Conservation (phyloP, 2,797 vertebrate genomes). For the Mycteria americana region DNA sequence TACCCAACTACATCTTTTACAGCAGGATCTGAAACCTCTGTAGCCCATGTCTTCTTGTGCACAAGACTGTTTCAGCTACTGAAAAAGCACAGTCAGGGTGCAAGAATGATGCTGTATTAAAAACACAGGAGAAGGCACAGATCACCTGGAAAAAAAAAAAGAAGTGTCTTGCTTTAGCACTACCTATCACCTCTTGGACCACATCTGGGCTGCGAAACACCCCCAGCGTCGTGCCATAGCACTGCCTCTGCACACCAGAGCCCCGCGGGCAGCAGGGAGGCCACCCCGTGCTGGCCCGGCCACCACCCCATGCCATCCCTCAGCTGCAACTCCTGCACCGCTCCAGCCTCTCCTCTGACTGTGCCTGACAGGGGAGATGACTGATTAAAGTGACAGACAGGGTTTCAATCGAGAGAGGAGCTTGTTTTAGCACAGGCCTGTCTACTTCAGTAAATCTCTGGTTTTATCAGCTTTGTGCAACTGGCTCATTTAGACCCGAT, state of each 20-base stretch:
- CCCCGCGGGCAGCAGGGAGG: not conserved
- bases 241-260: not conserved
- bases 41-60: not conserved
- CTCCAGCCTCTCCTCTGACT: slow-evolving; percentile 53
- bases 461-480: slow-evolving; percentile 76
- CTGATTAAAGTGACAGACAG: slow-evolving; percentile 65
- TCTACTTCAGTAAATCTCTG: slow-evolving; percentile 70
- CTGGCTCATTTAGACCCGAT: slow-evolving; percentile 63
- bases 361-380: slow-evolving; percentile 39
- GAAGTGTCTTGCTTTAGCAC: slow-evolving; percentile 21
- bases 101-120: not conserved
- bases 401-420: slow-evolving; percentile 58
- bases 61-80: not conserved
- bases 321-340: not conserved
- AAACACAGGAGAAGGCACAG: slow-evolving; percentile 8
- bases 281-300: fast-evolving
- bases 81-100: not conserved
- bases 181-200: not conserved
- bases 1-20: slow-evolving; percentile 4
- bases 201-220: not conserved
- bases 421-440: slow-evolving; percentile 63
- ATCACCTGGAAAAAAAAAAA: not conserved
- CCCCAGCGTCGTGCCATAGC: fast-evolving
- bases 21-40: not conserved
- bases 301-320: not conserved